phyloP scores from a whole-genome alignment of 2,113 vertebrate genomes.

The Garra rufa region DNA sequence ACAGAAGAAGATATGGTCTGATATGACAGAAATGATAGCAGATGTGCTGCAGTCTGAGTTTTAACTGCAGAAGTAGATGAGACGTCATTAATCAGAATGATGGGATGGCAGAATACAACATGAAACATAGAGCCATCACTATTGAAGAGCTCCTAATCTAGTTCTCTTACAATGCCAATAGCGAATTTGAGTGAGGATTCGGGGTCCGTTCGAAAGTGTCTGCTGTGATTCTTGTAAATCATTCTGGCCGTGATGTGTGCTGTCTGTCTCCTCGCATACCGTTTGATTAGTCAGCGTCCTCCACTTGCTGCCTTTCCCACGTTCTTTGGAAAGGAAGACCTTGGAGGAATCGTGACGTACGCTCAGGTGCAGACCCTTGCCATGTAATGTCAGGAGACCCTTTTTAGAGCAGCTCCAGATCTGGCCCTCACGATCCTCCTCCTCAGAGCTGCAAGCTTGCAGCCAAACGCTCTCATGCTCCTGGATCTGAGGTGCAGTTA shows the following conservation, averaged over 20 bases:
- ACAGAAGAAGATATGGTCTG: neutral
- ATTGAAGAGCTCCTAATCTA: neutral
- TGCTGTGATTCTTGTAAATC: conserved; percentile 28
- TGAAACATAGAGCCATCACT: neutral
- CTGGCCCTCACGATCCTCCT: conserved; percentile 68
- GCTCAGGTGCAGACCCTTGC: conserved; percentile 77
- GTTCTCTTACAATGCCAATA: conserved; percentile 64
- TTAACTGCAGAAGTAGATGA: conserved; percentile 10
- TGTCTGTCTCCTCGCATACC: conserved; percentile 66
- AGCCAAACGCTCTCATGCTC: conserved; percentile 71
- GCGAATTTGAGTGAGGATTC: conserved; percentile 54
- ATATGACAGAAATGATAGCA: neutral
- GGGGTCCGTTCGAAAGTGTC: conserved; percentile 20
- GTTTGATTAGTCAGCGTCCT: conserved; percentile 70
- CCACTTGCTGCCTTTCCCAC: conserved; percentile 80
- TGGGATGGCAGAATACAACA: neutral
- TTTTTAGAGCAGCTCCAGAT: conserved; percentile 83
- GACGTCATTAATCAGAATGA: neutral
- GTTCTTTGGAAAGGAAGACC: conserved; percentile 77
- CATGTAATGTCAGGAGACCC: conserved; percentile 79
- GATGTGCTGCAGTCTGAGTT: neutral
- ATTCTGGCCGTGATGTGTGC: conserved; percentile 45
- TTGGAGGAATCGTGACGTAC: conserved; percentile 71
- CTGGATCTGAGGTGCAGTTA: conserved; percentile 66
- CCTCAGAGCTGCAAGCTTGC: conserved; percentile 68